Conservation (phyloP, 2,888 invertebrate genomes). For the Globia sparganii region DNA sequence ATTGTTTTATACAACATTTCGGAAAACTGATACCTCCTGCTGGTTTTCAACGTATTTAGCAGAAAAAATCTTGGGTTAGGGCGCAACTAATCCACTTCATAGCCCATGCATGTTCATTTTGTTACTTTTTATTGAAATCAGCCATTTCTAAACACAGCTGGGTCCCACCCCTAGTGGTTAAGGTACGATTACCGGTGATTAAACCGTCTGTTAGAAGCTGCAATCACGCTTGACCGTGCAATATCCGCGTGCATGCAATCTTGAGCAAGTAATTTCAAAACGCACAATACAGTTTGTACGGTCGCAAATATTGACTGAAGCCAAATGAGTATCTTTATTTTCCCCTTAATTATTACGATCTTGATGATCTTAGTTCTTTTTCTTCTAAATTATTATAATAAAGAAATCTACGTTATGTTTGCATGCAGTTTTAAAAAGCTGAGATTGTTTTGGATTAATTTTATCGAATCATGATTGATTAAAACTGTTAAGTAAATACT, state of each 20-base stretch:
- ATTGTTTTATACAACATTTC: not conserved
- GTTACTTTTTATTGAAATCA: not conserved
- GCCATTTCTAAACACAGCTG: conserved; percentile 36
- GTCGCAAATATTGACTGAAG: conserved; percentile 3
- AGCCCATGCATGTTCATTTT: not conserved
- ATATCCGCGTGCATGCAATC: conserved; percentile 71
- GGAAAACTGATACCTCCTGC: not conserved
- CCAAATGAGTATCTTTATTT: not conserved
- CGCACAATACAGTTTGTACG: conserved; percentile 4
- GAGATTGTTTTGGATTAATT: not conserved
- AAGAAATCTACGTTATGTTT: not conserved
- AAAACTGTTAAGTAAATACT: not conserved
- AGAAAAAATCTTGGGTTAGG: not conserved
- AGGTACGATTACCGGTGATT: conserved; percentile 57
- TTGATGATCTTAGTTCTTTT: not conserved
- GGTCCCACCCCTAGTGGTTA: conserved; percentile 10
- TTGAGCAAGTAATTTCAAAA: conserved; percentile 66
- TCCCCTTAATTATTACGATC: not conserved
- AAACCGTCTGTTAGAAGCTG: conserved; percentile 70
- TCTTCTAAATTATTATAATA: not conserved
- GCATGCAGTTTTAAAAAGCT: not conserved
- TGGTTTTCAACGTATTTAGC: not conserved
- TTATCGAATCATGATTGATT: not conserved
- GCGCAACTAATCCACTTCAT: too few species aligned
- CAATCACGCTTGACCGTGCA: conserved; percentile 78